phyloP scores from a whole-genome alignment of 1,140 invertebrate species.

The Bombus polaris region DNA sequence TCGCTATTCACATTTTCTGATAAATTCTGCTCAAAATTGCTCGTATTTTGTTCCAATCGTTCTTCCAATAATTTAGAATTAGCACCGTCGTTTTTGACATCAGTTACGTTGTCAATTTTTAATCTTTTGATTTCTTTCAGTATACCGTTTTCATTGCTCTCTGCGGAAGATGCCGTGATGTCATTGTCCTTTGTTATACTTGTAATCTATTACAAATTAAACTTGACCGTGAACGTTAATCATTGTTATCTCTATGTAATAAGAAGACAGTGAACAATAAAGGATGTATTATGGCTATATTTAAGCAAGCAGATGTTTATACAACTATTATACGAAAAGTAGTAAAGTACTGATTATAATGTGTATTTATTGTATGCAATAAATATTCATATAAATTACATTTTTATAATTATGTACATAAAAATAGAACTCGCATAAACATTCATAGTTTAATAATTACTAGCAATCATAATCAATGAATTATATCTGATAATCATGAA shows the following conservation, averaged over 20 bases:
- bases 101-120: not conserved
- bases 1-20: not conserved
- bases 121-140: not conserved
- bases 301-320: not conserved
- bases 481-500: no score
- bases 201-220: constrained; percentile 31
- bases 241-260: not conserved
- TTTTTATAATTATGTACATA: no score
- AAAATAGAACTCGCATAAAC: no score
- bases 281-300: not conserved
- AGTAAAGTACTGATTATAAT: not conserved
- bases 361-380: no score
- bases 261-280: not conserved
- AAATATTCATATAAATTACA: no score
- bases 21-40: not conserved
- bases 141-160: not conserved
- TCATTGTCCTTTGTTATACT: constrained; percentile 33
- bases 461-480: not conserved
- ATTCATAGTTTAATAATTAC: no score
- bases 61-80: constrained; percentile 21
- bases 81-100: not conserved
- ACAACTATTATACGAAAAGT: not conserved
- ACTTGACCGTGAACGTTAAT: constrained; percentile 42
- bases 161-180: constrained; percentile 39
- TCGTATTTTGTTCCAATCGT: not conserved